These are phyloP conservation scores for Erpornis zantholeuca DNA, from an alignment of 2,113 vertebrate species.

Conservation along the genomic window DNA sequence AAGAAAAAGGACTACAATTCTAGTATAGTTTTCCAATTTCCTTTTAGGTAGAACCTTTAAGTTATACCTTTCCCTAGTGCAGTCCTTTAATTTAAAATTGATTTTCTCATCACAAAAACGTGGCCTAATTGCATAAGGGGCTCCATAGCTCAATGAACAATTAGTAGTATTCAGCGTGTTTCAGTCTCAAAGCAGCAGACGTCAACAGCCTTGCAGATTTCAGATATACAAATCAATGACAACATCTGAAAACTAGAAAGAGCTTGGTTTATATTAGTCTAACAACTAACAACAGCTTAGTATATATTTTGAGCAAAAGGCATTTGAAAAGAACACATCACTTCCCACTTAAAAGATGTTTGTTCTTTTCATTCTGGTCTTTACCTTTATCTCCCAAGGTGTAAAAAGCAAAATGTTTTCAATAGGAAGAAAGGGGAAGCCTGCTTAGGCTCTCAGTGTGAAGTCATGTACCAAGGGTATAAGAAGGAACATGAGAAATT, in stretches of 20 bases:
- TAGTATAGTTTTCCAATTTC: not conserved
- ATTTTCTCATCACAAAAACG: constrained; percentile 47
- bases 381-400: not conserved
- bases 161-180: not conserved
- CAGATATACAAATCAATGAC: not conserved
- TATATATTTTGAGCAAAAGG: not conserved
- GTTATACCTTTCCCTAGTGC: not conserved
- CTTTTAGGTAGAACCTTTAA: not conserved
- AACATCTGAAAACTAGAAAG: not conserved
- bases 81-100: constrained; percentile 49
- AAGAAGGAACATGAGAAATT: not conserved
- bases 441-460: not conserved
- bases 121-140: constrained; percentile 25
- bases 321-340: not conserved
- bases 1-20: not conserved
- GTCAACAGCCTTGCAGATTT: constrained; percentile 6
- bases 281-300: not conserved
- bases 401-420: not conserved
- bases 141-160: not conserved
- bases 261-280: not conserved
- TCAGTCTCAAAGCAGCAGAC: constrained; percentile 13
- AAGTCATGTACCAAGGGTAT: not conserved
- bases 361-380: not conserved
- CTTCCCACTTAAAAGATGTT: not conserved
- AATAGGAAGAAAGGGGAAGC: not conserved